These are phyloP conservation scores for Arctocebus calabarensis DNA, from an alignment of 2,797 vertebrate genomes.

Conservation along the genomic window DNA sequence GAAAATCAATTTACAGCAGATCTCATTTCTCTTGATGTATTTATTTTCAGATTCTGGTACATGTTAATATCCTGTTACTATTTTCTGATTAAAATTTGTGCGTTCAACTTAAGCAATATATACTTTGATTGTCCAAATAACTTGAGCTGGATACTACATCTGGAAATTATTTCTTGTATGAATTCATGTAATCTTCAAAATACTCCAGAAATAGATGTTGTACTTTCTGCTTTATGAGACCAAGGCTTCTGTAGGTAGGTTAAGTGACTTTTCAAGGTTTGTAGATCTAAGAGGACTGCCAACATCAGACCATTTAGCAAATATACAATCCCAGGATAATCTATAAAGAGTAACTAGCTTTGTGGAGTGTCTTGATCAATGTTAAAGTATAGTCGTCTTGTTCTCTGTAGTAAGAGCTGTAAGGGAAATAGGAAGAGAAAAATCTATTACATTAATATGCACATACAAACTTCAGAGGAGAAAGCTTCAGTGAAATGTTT, in stretches of 20 bases:
- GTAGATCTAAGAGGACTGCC: neutral
- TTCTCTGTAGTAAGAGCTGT: neutral
- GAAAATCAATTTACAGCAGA: neutral
- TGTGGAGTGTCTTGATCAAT: neutral
- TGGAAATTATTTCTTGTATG: neutral
- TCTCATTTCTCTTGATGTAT: neutral
- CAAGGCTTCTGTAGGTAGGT: neutral
- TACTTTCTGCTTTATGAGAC: neutral
- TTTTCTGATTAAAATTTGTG: conserved; percentile 11
- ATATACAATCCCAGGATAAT: neutral
- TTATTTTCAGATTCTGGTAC: neutral
- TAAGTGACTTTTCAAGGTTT: neutral
- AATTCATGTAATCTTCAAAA: neutral
- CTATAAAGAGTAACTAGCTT: neutral
- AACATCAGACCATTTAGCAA: neutral
- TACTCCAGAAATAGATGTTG: neutral
- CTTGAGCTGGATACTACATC: neutral
- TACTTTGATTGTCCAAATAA: neutral
- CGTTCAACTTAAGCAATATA: neutral
- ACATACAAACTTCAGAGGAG: neutral
- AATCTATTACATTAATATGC: neutral
- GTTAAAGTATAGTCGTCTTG: neutral
- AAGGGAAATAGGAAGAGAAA: neutral
- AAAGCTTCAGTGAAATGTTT: neutral
- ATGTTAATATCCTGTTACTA: neutral